Conservation (phyloP, 1,140 invertebrate genomes). For the Ruditapes philippinarum region DNA sequence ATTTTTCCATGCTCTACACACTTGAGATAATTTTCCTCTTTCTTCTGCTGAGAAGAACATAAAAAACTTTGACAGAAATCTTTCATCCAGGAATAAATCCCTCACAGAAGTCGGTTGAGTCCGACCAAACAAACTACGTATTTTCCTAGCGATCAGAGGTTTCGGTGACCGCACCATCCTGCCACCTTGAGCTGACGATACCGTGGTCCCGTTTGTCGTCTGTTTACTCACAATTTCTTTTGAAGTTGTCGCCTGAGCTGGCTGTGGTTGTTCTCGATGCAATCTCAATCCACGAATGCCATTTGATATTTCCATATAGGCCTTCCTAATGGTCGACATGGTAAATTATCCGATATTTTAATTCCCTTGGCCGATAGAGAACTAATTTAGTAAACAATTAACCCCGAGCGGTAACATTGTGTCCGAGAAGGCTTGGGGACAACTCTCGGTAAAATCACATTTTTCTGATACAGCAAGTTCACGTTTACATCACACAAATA, state of each 20-base stretch:
- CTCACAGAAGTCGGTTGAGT: slow-evolving; percentile 87
- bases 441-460: neutral
- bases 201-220: slow-evolving; percentile 71
- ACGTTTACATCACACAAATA: neutral
- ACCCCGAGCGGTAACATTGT: slow-evolving; percentile 3
- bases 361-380: slow-evolving; percentile 34
- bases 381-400: slow-evolving; percentile 38
- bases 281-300: slow-evolving; percentile 85
- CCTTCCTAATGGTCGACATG: slow-evolving; percentile 86
- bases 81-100: slow-evolving; percentile 93
- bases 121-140: slow-evolving; percentile 79
- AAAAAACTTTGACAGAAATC: slow-evolving; percentile 94
- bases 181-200: slow-evolving; percentile 56
- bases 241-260: slow-evolving; percentile 54
- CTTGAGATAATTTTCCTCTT: slow-evolving; percentile 91
- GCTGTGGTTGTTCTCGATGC: slow-evolving; percentile 79
- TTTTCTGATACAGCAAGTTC: neutral
- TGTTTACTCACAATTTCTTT: slow-evolving; percentile 64
- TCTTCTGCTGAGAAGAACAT: slow-evolving; percentile 94
- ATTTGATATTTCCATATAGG: slow-evolving; percentile 87
- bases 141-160: slow-evolving; percentile 79
- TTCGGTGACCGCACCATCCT: slow-evolving; percentile 79
- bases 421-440: neutral
- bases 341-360: slow-evolving; percentile 50
- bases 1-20: slow-evolving; percentile 94